Conservation (phyloP, 2,113 vertebrate species). For the Clarias macrocephalus region DNA sequence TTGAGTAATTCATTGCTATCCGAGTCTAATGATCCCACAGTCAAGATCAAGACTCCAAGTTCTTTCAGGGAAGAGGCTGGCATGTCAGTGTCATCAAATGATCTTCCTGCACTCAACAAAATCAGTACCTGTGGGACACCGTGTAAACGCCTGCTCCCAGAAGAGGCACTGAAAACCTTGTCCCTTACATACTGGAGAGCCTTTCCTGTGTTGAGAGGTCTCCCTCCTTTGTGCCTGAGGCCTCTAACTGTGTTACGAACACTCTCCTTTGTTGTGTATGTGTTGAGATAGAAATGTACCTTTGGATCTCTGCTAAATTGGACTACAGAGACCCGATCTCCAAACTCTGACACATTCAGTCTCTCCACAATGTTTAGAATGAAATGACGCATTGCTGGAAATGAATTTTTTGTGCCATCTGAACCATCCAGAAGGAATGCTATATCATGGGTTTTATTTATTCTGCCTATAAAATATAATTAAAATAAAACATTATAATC, state of each 20-base stretch:
- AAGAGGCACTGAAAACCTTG: conserved; percentile 47
- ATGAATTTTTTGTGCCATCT: conserved; percentile 48
- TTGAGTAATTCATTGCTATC: conserved; percentile 61
- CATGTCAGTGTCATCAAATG: conserved; percentile 44
- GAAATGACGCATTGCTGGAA: conserved; percentile 51
- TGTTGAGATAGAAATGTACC: conserved; percentile 61
- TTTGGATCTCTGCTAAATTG: conserved; percentile 59
- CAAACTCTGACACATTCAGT: conserved; percentile 48
- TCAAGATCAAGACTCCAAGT: conserved; percentile 52
- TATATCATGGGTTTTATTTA: background rate
- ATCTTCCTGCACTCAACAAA: conserved; percentile 54
- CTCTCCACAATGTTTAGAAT: conserved; percentile 52
- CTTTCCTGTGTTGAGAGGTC: conserved; percentile 60
- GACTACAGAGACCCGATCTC: conserved; percentile 57
- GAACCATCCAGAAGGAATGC: conserved; percentile 37
- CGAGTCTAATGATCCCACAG: conserved; percentile 48
- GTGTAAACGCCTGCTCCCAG: conserved; percentile 52
- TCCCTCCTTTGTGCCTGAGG: conserved; percentile 62
- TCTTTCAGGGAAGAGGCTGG: conserved; percentile 53
- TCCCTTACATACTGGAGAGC: conserved; percentile 58
- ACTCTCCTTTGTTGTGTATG: conserved; percentile 52
- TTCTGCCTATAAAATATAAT: background rate
- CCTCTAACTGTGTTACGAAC: conserved; percentile 48
- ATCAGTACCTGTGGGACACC: conserved; percentile 56
- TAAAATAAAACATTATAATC: background rate